These are phyloP conservation scores for Cnemophilus loriae DNA, from an alignment of 2,113 vertebrate genomes.

Conservation along the genomic window DNA sequence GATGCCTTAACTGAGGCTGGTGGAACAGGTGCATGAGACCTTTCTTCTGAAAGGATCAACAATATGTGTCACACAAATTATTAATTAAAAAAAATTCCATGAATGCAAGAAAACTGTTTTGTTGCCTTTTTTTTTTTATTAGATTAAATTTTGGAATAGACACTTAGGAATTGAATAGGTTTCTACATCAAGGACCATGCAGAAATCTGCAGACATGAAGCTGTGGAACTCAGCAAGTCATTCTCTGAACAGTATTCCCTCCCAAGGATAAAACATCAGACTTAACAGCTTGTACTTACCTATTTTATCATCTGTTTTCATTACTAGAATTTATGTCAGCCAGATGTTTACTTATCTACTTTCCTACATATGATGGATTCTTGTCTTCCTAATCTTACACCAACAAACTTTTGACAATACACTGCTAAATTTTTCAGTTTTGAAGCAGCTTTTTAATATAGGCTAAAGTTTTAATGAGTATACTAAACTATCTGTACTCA, in stretches of 20 bases:
- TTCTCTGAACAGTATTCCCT: not conserved
- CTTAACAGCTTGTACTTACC: not conserved
- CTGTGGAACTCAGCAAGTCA: not conserved
- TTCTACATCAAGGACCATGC: not conserved
- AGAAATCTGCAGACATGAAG: not conserved
- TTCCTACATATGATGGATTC: not conserved
- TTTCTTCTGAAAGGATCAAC: not conserved
- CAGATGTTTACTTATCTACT: not conserved
- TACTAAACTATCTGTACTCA: not conserved
- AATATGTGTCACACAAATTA: not conserved
- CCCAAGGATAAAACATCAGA: not conserved
- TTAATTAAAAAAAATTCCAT: not conserved
- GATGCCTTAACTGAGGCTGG: not conserved
- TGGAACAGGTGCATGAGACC: not conserved
- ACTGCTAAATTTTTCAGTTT: not conserved
- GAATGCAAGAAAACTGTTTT: not conserved
- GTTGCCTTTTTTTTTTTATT: not conserved
- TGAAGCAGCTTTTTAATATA: not conserved
- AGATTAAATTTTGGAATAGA: not conserved
- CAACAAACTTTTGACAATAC: not conserved
- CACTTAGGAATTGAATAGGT: not conserved
- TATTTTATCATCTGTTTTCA: not conserved
- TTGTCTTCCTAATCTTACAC: not conserved
- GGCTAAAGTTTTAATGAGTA: not conserved
- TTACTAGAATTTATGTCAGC: not conserved